phyloP scores from a whole-genome alignment of 2,888 invertebrate species.

The Ernsta delagoae region DNA sequence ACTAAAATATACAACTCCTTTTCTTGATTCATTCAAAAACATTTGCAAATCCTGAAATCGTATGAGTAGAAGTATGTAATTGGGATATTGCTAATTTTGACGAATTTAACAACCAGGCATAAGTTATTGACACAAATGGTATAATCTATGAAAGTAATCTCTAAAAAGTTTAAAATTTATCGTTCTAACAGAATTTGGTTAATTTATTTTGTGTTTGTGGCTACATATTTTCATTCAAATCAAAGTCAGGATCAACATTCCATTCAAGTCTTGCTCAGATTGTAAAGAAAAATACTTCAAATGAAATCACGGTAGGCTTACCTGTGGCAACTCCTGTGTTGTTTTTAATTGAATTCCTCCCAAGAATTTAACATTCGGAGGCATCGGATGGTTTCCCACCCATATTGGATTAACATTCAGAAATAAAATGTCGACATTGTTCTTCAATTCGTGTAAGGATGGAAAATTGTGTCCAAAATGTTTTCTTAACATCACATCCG shows the following conservation, averaged over 20 bases:
- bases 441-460: conserved; percentile 45
- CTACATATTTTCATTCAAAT: no score
- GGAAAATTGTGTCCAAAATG: conserved; percentile 51
- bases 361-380: conserved; percentile 24
- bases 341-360: conserved; percentile 12
- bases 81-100: no score
- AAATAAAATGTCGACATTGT: conserved; percentile 63
- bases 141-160: no score
- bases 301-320: not conserved
- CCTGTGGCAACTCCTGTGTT: conserved; percentile 17
- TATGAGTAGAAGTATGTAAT: no score
- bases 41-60: conserved; percentile 55
- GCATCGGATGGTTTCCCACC: conserved; percentile 42
- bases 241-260: no score
- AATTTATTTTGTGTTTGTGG: no score
- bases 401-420: conserved; percentile 67
- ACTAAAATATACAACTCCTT: conserved; percentile 63
- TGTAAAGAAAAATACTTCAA: no score
- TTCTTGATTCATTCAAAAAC: conserved; percentile 55
- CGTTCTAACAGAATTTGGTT: no score
- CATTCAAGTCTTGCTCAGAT: no score
- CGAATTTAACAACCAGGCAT: no score
- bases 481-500: conserved; percentile 43
- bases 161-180: no score
- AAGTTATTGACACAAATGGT: no score